Percentiles rank a stretch among this genome's conserved stretches.
These are phyloP conservation scores for Rhagoletis zephyria DNA, from an alignment of 1,140 invertebrate genomes.

Conservation along the genomic window DNA sequence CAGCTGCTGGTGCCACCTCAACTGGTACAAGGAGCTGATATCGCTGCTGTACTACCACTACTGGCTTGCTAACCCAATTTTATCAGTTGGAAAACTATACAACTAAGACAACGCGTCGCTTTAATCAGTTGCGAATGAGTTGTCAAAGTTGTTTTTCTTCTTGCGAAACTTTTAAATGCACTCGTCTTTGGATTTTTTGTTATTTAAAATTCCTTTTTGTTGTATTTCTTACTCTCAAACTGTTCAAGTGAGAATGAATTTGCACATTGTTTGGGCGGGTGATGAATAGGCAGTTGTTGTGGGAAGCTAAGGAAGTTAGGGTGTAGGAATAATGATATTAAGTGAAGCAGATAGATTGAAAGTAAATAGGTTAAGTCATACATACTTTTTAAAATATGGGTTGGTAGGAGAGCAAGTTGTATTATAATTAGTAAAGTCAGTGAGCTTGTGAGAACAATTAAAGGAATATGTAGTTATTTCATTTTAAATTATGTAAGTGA, in stretches of 20 bases:
- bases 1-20: neutral
- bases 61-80: constrained; percentile 20
- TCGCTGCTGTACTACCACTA: neutral
- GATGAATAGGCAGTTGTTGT: constrained; percentile 9
- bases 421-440: no score
- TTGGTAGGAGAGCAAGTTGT: no score
- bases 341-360: neutral
- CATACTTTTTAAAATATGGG: no score
- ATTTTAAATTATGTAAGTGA: no score
- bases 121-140: constrained; percentile 49
- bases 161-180: constrained; percentile 44
- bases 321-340: neutral
- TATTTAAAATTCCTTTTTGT: neutral
- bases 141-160: constrained; percentile 42
- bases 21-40: neutral
- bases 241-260: neutral
- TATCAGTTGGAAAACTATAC: neutral
- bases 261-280: constrained; percentile 5
- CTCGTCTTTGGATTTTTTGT: neutral
- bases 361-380: no score
- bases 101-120: constrained; percentile 18
- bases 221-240: neutral
- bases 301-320: neutral
- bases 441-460: no score
- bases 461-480: no score